phyloP scores from a whole-genome alignment of 2,888 invertebrate species.

The Andrena bicolor region DNA sequence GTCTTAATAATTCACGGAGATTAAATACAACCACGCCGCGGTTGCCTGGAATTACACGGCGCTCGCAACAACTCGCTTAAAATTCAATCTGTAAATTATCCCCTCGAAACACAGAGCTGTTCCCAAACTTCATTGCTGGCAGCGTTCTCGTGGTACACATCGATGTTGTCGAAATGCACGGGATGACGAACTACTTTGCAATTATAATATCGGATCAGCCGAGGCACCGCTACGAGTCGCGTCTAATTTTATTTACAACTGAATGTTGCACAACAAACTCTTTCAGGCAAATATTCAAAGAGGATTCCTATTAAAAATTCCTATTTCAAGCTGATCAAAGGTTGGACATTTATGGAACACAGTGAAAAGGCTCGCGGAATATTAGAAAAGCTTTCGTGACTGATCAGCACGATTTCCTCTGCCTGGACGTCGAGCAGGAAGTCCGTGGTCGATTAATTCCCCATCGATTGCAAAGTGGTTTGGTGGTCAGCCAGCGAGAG shows the following conservation, averaged over 20 bases:
- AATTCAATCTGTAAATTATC: constrained; percentile 49
- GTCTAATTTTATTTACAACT: no score
- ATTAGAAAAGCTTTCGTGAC: neutral
- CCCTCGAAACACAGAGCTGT: constrained; percentile 5
- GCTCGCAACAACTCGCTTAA: constrained; percentile 16
- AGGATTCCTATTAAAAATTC: neutral
- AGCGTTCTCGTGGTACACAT: neutral
- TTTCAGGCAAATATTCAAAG: neutral
- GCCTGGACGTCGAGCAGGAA: constrained; percentile 37
- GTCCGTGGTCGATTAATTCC: constrained; percentile 33
- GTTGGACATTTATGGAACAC: neutral
- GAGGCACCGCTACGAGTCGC: neutral
- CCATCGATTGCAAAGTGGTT: constrained; percentile 23
- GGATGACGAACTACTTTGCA: neutral
- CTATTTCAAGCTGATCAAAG: neutral
- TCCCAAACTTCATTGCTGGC: constrained; percentile 14
- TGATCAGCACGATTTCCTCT: constrained; percentile 10
- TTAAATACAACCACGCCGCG: constrained; percentile 17
- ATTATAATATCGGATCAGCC: neutral
- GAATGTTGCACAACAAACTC: no score
- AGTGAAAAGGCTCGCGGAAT: neutral
- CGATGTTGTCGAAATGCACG: neutral
- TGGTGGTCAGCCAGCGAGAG: constrained; percentile 29
- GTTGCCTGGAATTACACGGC: neutral
- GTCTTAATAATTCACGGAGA: constrained; percentile 31